Evolutionary conservation across 2,888 invertebrate genomes (phyloP), one percentile per base, ranked within the genome.

Genomic region (Sylvicola fuscatus): DNA sequence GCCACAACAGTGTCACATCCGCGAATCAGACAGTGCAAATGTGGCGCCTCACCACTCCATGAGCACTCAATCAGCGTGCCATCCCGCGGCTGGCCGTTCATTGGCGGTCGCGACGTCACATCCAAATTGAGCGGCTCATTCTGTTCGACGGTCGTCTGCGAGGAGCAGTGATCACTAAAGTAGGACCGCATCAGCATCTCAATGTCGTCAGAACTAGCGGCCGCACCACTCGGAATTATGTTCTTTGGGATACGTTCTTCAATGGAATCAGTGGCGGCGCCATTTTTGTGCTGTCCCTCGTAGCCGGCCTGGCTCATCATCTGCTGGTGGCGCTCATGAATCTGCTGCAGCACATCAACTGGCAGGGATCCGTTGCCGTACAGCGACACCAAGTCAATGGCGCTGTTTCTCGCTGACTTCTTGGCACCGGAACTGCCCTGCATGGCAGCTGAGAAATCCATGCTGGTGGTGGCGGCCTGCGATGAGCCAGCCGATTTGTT

Each of bases 1-100:
- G 43, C 41, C 15, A 46, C 42, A 27, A 46, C 43, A 13, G 46
- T 44, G 27, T 44, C 43, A 38, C 47, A 48, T 32, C 42, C 44
- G 15, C 44, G 43, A 3, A 46, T 38, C 14, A 45, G 37, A 37
- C 47, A 48, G 37, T 47, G 48, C 21, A 48, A 37, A 40, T 46
- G 48, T 2, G 44, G 40, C 10, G 40, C 40, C 4, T 29, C 29
- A 4, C 7, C 14, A 13, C 29, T 6, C 21, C 4, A 6, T 21
- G 21, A 21, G 21, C 21, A 21, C 21, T 21, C 21, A 21, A 21
- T 21, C 21, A 8, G 21, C 8, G 21, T 21, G 21, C 5, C 21
- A 21, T 21, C 21, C 8, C 8, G 4, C 8, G 21, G 4, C 21
- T 21, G 21, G 8, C 21, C 21, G 8, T 21, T 21, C 8, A 8